Evolutionary conservation across 2,797 vertebrate species (phyloP).

Genomic region (Telmatherina bonti): DNA sequence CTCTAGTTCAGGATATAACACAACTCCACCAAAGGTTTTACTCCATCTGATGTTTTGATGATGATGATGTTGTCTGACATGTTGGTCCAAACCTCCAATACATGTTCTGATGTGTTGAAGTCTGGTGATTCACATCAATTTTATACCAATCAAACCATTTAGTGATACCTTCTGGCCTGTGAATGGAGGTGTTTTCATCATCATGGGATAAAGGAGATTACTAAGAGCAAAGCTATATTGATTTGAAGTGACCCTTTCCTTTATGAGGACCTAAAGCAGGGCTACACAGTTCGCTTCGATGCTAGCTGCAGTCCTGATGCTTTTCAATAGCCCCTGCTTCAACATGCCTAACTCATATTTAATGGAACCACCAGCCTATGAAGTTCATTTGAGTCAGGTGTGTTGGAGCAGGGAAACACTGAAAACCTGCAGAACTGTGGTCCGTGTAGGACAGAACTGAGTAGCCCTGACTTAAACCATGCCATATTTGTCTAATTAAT

Average conservation of each 20-base stretch:
- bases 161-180: not conserved
- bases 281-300: too few species aligned
- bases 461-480: not conserved
- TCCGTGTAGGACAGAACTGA: too few species aligned
- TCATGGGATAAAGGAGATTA: not conserved
- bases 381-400: too few species aligned
- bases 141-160: not conserved
- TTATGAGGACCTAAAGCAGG: not conserved
- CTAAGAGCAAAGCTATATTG: not conserved
- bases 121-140: not conserved
- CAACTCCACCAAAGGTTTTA: not conserved
- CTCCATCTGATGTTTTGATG: not conserved
- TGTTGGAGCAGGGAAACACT: too few species aligned
- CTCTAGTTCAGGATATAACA: not conserved
- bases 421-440: too few species aligned
- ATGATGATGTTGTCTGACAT: not conserved
- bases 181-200: not conserved
- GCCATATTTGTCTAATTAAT: not conserved
- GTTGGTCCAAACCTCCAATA: not conserved
- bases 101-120: not conserved
- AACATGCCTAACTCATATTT: too few species aligned
- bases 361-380: too few species aligned
- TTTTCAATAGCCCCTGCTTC: too few species aligned
- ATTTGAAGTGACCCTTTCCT: not conserved
- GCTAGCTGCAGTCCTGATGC: too few species aligned